phyloP scores from a whole-genome alignment of 1,140 invertebrate species.

The Drosophila orena region DNA sequence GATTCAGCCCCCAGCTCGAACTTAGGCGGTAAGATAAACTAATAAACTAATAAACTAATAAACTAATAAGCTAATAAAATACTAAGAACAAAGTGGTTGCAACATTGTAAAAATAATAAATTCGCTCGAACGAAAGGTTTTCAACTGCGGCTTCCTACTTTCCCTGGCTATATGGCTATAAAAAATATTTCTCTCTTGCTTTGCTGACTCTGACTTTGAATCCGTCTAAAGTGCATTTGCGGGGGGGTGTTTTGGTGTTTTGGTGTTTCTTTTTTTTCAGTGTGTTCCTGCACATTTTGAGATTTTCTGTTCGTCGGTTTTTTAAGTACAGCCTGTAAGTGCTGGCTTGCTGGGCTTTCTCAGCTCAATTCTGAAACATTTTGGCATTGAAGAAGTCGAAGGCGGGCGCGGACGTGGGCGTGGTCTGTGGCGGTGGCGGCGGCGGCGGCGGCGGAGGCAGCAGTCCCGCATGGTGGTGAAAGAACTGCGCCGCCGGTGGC shows the following conservation, averaged over 20 bases:
- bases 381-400: slow-evolving; percentile 79
- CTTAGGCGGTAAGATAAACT: slow-evolving; percentile 52
- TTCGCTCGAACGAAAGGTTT: slow-evolving; percentile 79
- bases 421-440: slow-evolving; percentile 41
- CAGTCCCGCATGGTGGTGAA: slow-evolving; percentile 55
- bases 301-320: slow-evolving; percentile 57
- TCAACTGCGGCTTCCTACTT: slow-evolving; percentile 7
- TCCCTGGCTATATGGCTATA: slow-evolving; percentile 54
- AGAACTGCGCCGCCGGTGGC: slow-evolving; percentile 35
- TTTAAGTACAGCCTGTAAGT: slow-evolving; percentile 78
- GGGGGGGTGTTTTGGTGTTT: no score
- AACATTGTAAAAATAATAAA: slow-evolving; percentile 73
- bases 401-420: slow-evolving; percentile 50
- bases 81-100: slow-evolving; percentile 53
- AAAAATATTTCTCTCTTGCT: slow-evolving; percentile 63
- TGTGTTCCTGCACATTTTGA: slow-evolving; percentile 79
- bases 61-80: slow-evolving; percentile 58
- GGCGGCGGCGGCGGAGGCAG: slow-evolving; percentile 54
- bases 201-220: slow-evolving; percentile 11
- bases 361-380: slow-evolving; percentile 70
- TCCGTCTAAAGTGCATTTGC: slow-evolving; percentile 38
- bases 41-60: no score
- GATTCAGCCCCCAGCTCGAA: slow-evolving; percentile 14
- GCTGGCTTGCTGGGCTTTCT: slow-evolving; percentile 40
- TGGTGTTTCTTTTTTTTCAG: slow-evolving; percentile 12